Evolutionary conservation across 2,797 vertebrate genomes (phyloP).

Genomic region (Monodelphis domestica): DNA sequence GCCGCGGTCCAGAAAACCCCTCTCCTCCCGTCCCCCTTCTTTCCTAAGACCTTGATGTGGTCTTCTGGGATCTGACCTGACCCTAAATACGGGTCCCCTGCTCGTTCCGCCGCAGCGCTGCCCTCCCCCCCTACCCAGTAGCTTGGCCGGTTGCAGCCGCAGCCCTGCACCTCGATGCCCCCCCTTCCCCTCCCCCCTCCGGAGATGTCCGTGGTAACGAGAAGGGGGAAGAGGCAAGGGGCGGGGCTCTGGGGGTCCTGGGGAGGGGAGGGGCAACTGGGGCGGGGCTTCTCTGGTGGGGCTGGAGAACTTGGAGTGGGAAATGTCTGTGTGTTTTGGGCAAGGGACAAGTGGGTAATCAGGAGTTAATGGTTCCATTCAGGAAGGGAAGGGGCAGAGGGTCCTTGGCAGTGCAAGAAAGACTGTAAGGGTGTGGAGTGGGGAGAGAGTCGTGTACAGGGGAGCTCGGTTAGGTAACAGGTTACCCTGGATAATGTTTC

Average conservation of each 20-base stretch:
- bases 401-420: not conserved
- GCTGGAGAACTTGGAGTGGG: not conserved
- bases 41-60: not conserved
- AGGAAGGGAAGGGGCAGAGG: not conserved
- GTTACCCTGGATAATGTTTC: not conserved
- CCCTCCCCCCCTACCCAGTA: slow-evolving; percentile 69
- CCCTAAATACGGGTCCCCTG: slow-evolving; percentile 24
- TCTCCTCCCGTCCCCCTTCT: not conserved
- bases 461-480: not conserved
- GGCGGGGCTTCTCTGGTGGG: slow-evolving; percentile 55
- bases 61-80: not conserved
- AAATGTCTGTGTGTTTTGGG: not conserved
- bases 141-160: slow-evolving; percentile 66
- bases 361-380: not conserved
- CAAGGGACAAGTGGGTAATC: not conserved
- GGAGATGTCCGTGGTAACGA: slow-evolving; percentile 50
- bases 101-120: slow-evolving; percentile 47
- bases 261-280: slow-evolving; percentile 62
- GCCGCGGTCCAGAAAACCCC: not conserved
- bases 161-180: slow-evolving; percentile 52
- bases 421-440: not conserved
- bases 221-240: slow-evolving; percentile 64
- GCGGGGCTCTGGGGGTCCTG: slow-evolving; percentile 61
- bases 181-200: slow-evolving; percentile 60
- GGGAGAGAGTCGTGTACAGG: not conserved